Evolutionary conservation across 2,113 vertebrate species (phyloP).

Genomic region (Megaceryle maxima): DNA sequence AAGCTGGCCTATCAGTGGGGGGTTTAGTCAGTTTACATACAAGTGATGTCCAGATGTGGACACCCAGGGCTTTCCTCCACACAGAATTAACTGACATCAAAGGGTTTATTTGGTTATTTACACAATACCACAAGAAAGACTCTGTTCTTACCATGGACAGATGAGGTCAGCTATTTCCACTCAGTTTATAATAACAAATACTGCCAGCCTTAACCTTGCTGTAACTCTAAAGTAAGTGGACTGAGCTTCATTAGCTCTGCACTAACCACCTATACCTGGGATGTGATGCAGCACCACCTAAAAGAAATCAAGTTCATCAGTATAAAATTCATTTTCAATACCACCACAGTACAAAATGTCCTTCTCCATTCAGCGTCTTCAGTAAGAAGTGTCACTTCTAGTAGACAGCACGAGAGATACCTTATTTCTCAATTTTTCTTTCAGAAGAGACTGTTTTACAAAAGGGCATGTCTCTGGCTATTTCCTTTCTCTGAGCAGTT

Average conservation of each 20-base stretch:
- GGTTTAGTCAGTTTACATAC: fast-evolving
- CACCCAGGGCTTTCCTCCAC: neutral
- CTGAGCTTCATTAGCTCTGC: neutral
- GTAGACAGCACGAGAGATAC: neutral
- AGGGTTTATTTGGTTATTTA: neutral
- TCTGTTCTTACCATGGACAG: neutral
- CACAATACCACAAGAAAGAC: neutral
- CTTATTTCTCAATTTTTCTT: neutral
- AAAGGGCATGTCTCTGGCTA: neutral
- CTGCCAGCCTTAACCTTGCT: neutral
- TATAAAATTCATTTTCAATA: neutral
- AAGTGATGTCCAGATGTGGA: neutral
- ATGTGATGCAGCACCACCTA: neutral
- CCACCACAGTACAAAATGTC: neutral
- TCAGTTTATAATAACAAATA: neutral
- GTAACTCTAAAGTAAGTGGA: neutral
- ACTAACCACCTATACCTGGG: neutral
- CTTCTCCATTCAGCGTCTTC: neutral
- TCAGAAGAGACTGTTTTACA: neutral
- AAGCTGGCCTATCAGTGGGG: neutral
- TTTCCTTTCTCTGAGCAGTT: neutral
- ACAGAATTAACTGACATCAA: neutral
- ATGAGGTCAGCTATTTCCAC: neutral
- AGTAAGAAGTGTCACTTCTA: fast-evolving
- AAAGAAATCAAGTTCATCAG: neutral